Conservation (phyloP, 2,888 invertebrate genomes). For the Syrista parreyssii region DNA sequence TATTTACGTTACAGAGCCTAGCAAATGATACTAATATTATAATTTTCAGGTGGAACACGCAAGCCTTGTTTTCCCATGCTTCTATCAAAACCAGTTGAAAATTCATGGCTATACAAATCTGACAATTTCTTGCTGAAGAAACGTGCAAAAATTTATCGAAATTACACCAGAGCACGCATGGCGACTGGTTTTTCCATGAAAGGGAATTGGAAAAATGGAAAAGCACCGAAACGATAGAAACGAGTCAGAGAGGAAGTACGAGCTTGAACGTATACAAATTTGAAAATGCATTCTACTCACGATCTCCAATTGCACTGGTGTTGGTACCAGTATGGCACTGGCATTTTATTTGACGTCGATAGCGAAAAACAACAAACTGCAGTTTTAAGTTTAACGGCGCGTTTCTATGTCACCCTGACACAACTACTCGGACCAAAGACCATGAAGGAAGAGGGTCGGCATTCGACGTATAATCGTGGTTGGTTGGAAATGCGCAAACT, state of each 20-base stretch:
- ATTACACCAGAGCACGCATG: background rate
- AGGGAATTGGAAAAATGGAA: too few species aligned
- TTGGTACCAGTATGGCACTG: background rate
- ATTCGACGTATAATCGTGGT: background rate
- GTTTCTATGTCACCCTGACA: background rate
- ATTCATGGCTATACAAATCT: background rate
- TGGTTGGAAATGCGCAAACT: background rate
- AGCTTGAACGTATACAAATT: background rate
- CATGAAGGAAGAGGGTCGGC: background rate
- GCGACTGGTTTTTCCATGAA: background rate
- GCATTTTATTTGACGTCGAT: background rate
- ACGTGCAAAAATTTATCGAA: background rate
- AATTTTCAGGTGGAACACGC: background rate
- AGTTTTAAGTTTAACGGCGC: slow-evolving; percentile 19
- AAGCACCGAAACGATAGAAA: background rate
- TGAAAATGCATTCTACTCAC: background rate
- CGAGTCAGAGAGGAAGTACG: background rate
- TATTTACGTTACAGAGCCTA: too few species aligned
- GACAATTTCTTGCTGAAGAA: background rate
- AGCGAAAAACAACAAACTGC: slow-evolving; percentile 6
- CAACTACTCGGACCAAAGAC: background rate
- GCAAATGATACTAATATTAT: too few species aligned
- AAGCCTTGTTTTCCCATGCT: background rate
- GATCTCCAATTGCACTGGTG: background rate
- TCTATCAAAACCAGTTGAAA: background rate